phyloP scores from a whole-genome alignment of 2,888 invertebrate species.

The Diaprepes abbreviatus region DNA sequence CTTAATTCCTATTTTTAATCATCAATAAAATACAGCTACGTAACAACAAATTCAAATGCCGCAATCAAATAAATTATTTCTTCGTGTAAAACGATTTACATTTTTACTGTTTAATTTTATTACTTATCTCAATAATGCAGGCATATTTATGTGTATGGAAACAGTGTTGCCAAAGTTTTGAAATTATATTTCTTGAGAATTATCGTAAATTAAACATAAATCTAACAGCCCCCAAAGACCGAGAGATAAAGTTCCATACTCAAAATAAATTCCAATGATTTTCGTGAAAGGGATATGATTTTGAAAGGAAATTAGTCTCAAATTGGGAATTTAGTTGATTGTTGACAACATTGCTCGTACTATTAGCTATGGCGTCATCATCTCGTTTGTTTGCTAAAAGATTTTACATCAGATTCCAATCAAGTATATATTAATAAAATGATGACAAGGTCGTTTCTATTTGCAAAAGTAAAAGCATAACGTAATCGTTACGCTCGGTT shows the following conservation, averaged over 20 bases:
- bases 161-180: no score
- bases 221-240: no score
- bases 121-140: not conserved
- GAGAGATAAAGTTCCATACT: no score
- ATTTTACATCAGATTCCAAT: constrained; percentile 27
- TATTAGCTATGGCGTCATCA: constrained; percentile 10
- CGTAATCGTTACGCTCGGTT: not conserved
- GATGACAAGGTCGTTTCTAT: constrained; percentile 25
- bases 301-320: no score
- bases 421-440: constrained; percentile 15
- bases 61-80: constrained; percentile 6
- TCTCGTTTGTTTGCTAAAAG: constrained; percentile 18
- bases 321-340: no score
- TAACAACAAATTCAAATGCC: not conserved
- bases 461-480: constrained; percentile 11
- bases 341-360: no score
- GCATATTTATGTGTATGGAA: not conserved
- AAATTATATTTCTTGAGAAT: no score
- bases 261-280: no score
- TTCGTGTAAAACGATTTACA: not conserved
- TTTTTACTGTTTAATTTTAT: not conserved
- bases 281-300: no score
- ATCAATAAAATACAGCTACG: not conserved
- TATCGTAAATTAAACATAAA: no score
- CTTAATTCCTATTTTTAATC: not conserved